Evolutionary conservation across 2,113 vertebrate genomes (phyloP).

Genomic region (human (Homo sapiens)): DNA sequence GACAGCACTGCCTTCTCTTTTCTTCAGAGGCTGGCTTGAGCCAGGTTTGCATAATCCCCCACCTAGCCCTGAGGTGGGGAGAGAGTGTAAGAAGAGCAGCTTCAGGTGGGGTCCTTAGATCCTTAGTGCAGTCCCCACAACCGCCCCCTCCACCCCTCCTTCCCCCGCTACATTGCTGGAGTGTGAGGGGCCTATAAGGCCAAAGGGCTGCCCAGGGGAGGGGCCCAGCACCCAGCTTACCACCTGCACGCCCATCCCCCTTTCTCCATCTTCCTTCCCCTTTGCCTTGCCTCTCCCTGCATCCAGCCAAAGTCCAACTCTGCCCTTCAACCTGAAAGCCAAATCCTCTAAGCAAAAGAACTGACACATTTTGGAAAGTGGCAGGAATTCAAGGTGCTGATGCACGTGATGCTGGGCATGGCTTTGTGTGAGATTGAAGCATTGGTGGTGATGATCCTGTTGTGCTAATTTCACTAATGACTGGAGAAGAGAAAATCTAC

Average conservation of each 20-base stretch:
- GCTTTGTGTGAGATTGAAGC: not conserved
- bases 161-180: not conserved
- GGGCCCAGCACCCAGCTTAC: not conserved
- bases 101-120: not conserved
- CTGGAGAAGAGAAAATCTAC: not conserved
- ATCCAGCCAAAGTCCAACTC: no score
- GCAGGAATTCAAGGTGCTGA: not conserved
- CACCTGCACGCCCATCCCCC: no score
- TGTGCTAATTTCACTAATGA: not conserved
- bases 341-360: not conserved
- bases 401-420: not conserved
- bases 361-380: not conserved
- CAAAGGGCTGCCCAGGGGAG: fast-evolving
- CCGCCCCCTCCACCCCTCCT: no score
- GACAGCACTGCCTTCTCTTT: not conserved
- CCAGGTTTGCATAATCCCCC: not conserved
- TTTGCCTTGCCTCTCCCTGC: not conserved
- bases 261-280: not conserved
- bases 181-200: not conserved
- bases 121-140: no score
- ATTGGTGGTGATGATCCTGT: not conserved
- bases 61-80: not conserved
- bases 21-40: not conserved
- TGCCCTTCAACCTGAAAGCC: not conserved
- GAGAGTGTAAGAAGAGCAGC: not conserved